Evolutionary conservation across 2,888 invertebrate species (phyloP).

Genomic region (Drosophila prolongata): DNA sequence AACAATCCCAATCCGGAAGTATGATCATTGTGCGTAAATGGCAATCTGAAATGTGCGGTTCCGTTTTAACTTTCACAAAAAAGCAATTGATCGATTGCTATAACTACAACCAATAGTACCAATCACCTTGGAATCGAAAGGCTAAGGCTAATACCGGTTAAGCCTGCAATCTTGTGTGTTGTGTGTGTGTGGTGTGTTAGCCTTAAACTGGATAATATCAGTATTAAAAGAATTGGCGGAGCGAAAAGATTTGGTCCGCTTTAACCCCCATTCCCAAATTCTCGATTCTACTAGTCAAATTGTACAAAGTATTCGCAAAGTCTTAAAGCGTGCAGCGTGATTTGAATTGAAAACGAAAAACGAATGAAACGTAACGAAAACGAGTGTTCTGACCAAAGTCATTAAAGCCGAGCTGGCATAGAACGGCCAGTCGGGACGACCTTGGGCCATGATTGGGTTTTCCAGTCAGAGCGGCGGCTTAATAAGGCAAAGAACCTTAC

Average conservation of each 20-base stretch:
- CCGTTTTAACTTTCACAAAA: constrained; percentile 54
- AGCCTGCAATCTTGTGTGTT: constrained; percentile 9
- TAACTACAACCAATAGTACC: constrained; percentile 39
- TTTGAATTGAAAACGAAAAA: constrained; percentile 48
- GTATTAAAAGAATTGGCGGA: constrained; percentile 32
- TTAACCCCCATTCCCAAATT: constrained; percentile 16
- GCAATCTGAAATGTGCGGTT: constrained; percentile 44
- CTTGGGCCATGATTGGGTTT: constrained; percentile 71
- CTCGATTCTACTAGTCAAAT: constrained; percentile 44
- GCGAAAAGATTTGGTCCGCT: constrained; percentile 25
- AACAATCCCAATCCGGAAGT: constrained; percentile 51
- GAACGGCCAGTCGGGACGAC: constrained; percentile 64
- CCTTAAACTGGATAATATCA: constrained; percentile 31
- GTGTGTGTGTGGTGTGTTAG: neutral
- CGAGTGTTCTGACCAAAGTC: constrained; percentile 71
- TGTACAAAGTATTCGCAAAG: constrained; percentile 24
- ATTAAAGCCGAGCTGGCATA: constrained; percentile 66
- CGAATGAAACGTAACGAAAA: constrained; percentile 47
- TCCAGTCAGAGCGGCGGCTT: constrained; percentile 51
- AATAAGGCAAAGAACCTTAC: constrained; percentile 76
- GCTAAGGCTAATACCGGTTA: constrained; percentile 57
- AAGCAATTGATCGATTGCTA: constrained; percentile 41
- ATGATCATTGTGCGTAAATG: constrained; percentile 45
- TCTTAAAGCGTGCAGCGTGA: constrained; percentile 24
- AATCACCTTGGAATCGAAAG: constrained; percentile 58